These are phyloP conservation scores for Heliconius aoede DNA, from an alignment of 2,888 invertebrate species.

Conservation along the genomic window DNA sequence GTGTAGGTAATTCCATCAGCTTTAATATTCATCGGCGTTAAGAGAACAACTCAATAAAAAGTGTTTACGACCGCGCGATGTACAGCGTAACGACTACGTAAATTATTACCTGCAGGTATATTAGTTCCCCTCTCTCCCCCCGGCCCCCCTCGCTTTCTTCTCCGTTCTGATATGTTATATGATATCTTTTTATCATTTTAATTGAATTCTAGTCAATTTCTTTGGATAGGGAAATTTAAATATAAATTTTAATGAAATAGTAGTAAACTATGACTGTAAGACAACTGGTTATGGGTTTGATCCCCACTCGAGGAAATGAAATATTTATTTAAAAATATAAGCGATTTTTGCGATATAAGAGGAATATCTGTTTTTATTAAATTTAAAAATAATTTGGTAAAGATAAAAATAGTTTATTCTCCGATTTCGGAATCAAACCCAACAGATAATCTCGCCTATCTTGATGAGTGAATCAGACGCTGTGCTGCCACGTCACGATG, in stretches of 20 bases:
- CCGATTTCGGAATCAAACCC: not conserved
- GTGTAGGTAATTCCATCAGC: conserved; percentile 59
- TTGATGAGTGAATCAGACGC: not conserved
- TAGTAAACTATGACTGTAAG: too few species aligned
- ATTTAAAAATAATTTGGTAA: too few species aligned
- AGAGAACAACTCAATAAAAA: conserved; percentile 70
- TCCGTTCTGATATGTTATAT: conserved; percentile 4
- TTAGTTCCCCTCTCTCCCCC: not conserved
- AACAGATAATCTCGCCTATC: not conserved
- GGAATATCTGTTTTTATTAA: too few species aligned
- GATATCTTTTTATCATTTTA: not conserved
- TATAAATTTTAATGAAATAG: not conserved
- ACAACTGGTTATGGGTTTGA: too few species aligned
- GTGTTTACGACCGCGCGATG: conserved; percentile 72
- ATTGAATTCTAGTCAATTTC: not conserved
- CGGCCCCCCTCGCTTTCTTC: too few species aligned
- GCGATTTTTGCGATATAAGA: too few species aligned
- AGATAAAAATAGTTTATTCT: too few species aligned
- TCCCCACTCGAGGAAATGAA: too few species aligned
- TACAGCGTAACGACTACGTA: conserved; percentile 55
- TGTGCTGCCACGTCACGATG: too few species aligned
- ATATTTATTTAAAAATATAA: too few species aligned
- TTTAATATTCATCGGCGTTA: conserved; percentile 74
- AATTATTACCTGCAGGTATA: conserved; percentile 26
- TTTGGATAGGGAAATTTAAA: not conserved